Evolutionary conservation across 1,140 invertebrate genomes (phyloP).

Genomic region (Papilio polyxenes): DNA sequence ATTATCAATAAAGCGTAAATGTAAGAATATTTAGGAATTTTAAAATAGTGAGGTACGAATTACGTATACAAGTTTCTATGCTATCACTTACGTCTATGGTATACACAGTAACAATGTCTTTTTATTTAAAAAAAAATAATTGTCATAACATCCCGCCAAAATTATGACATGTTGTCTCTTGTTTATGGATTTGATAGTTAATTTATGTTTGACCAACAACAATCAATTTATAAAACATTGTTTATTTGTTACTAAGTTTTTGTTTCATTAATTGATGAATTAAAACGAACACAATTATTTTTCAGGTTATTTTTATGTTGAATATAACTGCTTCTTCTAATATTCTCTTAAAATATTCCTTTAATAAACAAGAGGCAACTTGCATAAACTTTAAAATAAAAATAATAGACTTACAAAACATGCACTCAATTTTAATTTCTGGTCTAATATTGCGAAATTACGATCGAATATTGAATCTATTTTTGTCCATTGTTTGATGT

Average conservation of each 20-base stretch:
- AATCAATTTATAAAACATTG: too few relatives aligned
- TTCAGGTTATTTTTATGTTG: background rate
- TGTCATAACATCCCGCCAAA: slow-evolving; percentile 36
- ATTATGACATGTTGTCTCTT: background rate
- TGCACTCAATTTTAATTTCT: background rate
- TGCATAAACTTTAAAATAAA: background rate
- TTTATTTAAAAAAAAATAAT: slow-evolving; percentile 44
- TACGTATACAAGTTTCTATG: slow-evolving; percentile 76
- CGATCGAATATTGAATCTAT: too few relatives aligned
- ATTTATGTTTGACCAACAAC: background rate
- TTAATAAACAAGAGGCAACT: background rate
- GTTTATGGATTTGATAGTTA: background rate
- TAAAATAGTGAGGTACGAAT: slow-evolving; percentile 77
- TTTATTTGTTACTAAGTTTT: too few relatives aligned
- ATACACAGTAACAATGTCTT: slow-evolving; percentile 70
- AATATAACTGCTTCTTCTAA: too few relatives aligned
- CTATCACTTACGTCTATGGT: slow-evolving; percentile 63
- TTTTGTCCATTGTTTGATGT: too few relatives aligned
- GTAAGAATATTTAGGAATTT: slow-evolving; percentile 47
- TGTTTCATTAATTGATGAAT: too few relatives aligned
- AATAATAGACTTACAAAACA: background rate
- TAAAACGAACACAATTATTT: background rate
- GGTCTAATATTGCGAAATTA: background rate
- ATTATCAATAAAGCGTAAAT: slow-evolving; percentile 35
- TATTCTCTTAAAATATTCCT: too few relatives aligned